Evolutionary conservation across 2,888 invertebrate species (phyloP), one percentile per base, ranked within the genome.

Genomic region (Drosophila pegasa): DNA sequence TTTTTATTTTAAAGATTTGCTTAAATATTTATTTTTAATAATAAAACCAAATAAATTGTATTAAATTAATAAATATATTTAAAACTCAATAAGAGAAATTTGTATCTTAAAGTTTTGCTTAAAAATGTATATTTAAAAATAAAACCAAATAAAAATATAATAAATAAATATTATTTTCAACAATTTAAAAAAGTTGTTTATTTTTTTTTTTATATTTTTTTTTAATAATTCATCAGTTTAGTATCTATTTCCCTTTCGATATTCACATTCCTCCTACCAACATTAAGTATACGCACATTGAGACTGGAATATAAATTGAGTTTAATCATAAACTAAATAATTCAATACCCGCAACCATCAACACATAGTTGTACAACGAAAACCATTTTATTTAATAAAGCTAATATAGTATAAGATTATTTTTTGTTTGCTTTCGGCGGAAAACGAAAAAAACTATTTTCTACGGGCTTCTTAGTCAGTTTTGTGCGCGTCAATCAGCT

Each of bases 401-500:
- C 27, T 29, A 9, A 71, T 41, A 54, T 43, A 12, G 29, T 33
- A 9, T n/a, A 48, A 31, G n/a, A n/a, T n/a, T 6, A 14, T 40
- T 40, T 40, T 12, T 12, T 7, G 2, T 2, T 40, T 40, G 20
- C 18, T 2, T 40, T 40, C 14, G 18, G 22, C 20, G 27, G 25
- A 51, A 35, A 33, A 38, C 38, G 22, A 40, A 45, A 43, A 51
- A 35, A 33, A 38, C 38, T 41, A 40, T 62, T 77, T 62, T 80
- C 67, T 67, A 74, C 64, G 60, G 57, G 40, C 55, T 67, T 65
- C 38, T 67, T 16, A 61, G 71, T 55, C 58, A 65, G 47, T 48
- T 50, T 51, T 45, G 22, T 45, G 55, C 14, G 2, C 41, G 20
- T 10, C 61, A 82, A 82, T 82, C 82, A 55, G 56, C 56, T 50